Percentiles rank a stretch among this genome's conserved stretches.
These are phyloP conservation scores for Babylonia areolata DNA, from an alignment of 1,140 invertebrate species.

Conservation along the genomic window DNA sequence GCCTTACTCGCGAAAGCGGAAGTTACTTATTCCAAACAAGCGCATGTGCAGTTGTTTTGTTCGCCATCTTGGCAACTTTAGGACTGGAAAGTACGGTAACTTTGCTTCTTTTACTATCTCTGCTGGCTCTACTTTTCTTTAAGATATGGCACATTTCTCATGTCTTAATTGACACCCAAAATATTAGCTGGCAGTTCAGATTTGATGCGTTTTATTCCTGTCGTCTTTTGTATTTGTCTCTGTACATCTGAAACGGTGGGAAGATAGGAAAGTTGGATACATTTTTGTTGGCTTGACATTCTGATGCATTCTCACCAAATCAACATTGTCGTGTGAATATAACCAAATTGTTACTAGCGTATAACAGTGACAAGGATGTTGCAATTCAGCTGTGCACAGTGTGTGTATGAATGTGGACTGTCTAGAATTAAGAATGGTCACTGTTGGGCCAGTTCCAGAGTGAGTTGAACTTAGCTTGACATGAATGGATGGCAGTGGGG, in stretches of 20 bases:
- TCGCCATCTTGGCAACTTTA: slow-evolving; percentile 57
- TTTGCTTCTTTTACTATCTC: slow-evolving; percentile 31
- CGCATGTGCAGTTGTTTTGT: slow-evolving; percentile 58
- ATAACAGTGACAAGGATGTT: too few relatives aligned
- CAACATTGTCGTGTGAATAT: too few relatives aligned
- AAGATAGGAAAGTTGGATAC: too few relatives aligned
- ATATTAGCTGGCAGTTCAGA: neutral
- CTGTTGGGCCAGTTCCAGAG: too few relatives aligned
- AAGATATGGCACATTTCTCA: neutral
- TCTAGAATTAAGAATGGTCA: too few relatives aligned
- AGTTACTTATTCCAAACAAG: slow-evolving; percentile 47
- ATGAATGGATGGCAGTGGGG: too few relatives aligned
- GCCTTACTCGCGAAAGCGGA: slow-evolving; percentile 38
- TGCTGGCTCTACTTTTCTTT: neutral
- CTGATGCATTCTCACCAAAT: too few relatives aligned
- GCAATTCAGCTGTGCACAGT: too few relatives aligned
- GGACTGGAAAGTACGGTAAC: slow-evolving; percentile 43
- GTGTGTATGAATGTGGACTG: too few relatives aligned
- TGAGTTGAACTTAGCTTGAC: too few relatives aligned
- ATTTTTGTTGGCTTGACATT: too few relatives aligned
- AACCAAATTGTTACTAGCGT: too few relatives aligned
- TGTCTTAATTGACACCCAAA: neutral
- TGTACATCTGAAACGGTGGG: slow-evolving; percentile 4
- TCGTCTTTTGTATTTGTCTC: neutral
- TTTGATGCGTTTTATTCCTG: neutral